Base-by-base conservation (phyloP, 2,113 vertebrate genomes). In the Phaethornis superciliosus region DNA sequence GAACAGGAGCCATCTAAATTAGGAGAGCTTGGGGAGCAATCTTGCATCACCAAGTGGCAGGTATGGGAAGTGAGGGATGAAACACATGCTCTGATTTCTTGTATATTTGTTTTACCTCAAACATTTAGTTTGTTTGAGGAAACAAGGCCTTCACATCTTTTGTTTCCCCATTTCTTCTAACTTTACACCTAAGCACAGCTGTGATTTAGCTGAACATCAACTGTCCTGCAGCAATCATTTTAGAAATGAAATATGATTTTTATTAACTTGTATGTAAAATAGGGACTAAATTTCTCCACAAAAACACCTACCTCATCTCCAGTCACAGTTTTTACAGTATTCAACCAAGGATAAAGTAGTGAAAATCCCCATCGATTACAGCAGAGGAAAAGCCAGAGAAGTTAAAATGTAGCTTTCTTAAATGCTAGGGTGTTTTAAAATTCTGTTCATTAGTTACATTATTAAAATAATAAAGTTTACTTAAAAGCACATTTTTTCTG, bases 311-410 rank as follows among this genome's bases (percentile, higher is more conserved):
- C 6, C 58, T 92, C 84, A 95, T 82, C 95, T 81, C 12, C 81
- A 72, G 78, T 80, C 70, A 83, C 67, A 79, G 95, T 67, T 89
- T 92, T 94, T 94, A 33, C 16, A 92, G 58, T 58, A n/a, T 49
- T 68, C n/a, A 81, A 21, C 2, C n/a, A 74, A 76, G 89, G 78
- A 87, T 37, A 37, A 54, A 93, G 55, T 42, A 91, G 37, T 6
- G 62, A 91, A 93, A 95, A 90, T 77, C 80, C 84, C 32, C 55
- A 80, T 91, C 28, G 89, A 80, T 76, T 87, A 37, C 26, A 79
- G 58, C 16, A 82, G 32, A 69, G 65, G 30, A 85, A 78, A 72
- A 89, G 27, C 26, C 62, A 58, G 27, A 64, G 81, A 85, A 12
- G 59, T 52, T 76, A 52, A 87, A 96, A 69, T n/a, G 4, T 2